Conservation (phyloP, 2,113 vertebrate species). For the Nestor notabilis region DNA sequence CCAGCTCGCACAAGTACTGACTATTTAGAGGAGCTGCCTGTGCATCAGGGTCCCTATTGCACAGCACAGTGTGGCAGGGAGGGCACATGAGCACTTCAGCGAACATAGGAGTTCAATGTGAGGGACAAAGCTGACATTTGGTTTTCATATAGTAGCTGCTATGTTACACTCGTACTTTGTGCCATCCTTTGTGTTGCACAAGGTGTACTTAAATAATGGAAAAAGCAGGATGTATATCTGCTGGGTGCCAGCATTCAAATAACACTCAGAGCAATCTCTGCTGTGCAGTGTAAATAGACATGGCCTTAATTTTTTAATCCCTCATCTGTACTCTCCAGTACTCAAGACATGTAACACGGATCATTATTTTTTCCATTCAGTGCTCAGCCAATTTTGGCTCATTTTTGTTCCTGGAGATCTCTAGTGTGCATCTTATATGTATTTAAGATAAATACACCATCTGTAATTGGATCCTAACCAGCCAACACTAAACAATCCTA, state of each 20-base stretch:
- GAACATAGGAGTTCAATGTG: rapidly evolving
- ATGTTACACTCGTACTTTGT: not conserved
- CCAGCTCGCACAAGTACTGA: not conserved
- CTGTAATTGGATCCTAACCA: conserved; percentile 61
- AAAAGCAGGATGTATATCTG: not conserved
- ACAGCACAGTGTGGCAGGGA: not conserved
- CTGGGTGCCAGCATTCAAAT: not conserved
- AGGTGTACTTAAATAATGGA: not conserved
- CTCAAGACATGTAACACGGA: conserved; percentile 33
- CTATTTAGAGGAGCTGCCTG: not conserved
- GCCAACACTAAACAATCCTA: conserved; percentile 46
- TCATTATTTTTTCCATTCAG: conserved; percentile 70
- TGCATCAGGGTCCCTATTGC: not conserved
- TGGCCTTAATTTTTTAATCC: not conserved
- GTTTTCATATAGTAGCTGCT: not conserved
- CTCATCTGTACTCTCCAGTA: not conserved
- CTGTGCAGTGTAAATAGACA: not conserved
- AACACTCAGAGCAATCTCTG: not conserved
- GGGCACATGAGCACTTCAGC: rapidly evolving
- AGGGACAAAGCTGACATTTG: not conserved
- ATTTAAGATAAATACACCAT: conserved; percentile 66
- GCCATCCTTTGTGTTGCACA: not conserved
- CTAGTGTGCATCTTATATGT: conserved; percentile 38
- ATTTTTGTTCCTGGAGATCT: conserved; percentile 61
- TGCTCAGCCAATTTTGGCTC: conserved; percentile 47